Base-by-base conservation (phyloP, 2,113 vertebrate species). In the Cyrtonyx montezumae region DNA sequence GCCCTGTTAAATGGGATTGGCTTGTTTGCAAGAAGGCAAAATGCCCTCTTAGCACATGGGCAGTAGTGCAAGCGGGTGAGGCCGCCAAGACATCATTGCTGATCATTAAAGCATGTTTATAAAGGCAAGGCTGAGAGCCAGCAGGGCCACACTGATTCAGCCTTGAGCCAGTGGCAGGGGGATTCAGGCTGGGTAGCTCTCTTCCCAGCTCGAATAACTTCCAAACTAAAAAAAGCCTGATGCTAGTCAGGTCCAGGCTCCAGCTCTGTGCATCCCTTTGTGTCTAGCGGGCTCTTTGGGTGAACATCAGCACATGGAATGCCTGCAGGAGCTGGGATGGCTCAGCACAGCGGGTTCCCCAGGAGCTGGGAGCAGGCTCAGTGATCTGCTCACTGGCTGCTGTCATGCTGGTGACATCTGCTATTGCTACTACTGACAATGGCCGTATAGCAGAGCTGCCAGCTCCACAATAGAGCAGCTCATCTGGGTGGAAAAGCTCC, bases 21-120 rank as follows among this genome's bases (percentile, higher is more conserved):
- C 92, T 90, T 69, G 83, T 84, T 66, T 94, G 82, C 6, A 65
- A 80, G 89, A 85, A 77, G 92, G 93, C 95, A 96, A 21, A 84
- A 21, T 84, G 93, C 93, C 90, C 90, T 96, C 45, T 69, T 3
- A 80, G 79, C 90, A 91, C 95, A 90, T 62, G 94, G 96, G 93
- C 79, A 71, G 86, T 70, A 48, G 77, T 9, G 82, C 71, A 68
- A 67, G 58, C 3, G 42, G 58, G 62, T 56, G 77, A 90, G 53
- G 68, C 87, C 5, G 91, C 96, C 96, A 97, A 90, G 67, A n/a
- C 89, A 79, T 94, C 95, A 82, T 88, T 90, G 90, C 84, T 84
- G 89, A 84, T 94, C 89, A 51, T 94, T 96, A 93, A 93, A 94
- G 68, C 67, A 55, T 83, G 91, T 92, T 95, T 94, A 80, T 88